Evolutionary conservation across 2,888 invertebrate genomes (phyloP), one percentile per base, ranked within the genome.

Genomic region (Trichacis sp.): DNA sequence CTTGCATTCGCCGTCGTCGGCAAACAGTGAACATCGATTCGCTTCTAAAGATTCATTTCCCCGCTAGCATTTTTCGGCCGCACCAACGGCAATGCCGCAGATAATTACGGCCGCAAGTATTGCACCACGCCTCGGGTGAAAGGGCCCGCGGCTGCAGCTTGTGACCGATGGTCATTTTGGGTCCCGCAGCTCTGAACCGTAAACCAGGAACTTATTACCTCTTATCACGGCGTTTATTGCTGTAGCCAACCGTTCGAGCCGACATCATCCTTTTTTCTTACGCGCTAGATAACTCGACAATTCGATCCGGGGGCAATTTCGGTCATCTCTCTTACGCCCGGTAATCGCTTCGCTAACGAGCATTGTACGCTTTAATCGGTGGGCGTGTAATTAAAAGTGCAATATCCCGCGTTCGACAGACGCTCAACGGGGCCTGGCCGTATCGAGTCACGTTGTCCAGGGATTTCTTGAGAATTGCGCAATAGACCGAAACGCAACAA

Each of bases 181-280:
- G 69, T 70, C 64, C 56, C 50, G 53, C 45, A 3, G 24, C 75
- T 76, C 77, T 79, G 77, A 80, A 79, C 77, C 75, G 79, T 80
- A 79, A 80, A 81, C 75, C 74, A 80, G 79, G 76, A 81, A 79
- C 77, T 81, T 81, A 81, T 79, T 80, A 77, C 74, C 71, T 69
- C 68, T 66, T 73, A 73, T 70, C 69, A 63, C 58, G 61, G 58
- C 52, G 49, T 61, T 61, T 61, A 66, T 61, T 66, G 61, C 61
- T 50, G 49, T 40, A 46, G 36, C 42, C 46, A 47, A 24, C 51
- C n/a, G n/a, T n/a, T n/a, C n/a, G n/a, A n/a, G n/a, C n/a, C n/a
- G n/a, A n/a, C n/a, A n/a, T n/a, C n/a, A n/a, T n/a, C n/a, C n/a
- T n/a, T n/a, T n/a, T n/a, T n/a, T n/a, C n/a, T n/a, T n/a, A n/a